Conservation (phyloP, 2,888 invertebrate genomes). For the Cephus sareptanus region DNA sequence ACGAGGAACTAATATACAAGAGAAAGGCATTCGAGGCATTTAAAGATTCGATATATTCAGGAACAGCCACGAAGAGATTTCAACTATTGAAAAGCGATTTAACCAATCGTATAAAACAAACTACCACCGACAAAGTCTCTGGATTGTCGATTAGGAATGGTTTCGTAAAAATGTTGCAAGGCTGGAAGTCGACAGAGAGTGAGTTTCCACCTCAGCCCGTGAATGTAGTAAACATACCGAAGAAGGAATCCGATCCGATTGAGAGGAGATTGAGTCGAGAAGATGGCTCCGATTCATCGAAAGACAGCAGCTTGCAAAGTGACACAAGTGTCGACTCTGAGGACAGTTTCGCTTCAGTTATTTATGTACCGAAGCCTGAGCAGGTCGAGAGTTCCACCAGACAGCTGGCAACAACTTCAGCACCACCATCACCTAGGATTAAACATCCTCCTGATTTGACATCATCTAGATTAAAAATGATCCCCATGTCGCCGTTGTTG, state of each 20-base stretch:
- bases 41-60: conserved; percentile 79
- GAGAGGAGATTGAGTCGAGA: conserved; percentile 85
- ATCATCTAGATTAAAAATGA: conserved; percentile 75
- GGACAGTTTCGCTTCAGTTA: conserved; percentile 93
- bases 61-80: conserved; percentile 77
- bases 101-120: conserved; percentile 85
- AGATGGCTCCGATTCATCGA: conserved; percentile 89
- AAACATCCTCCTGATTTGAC: conserved; percentile 77
- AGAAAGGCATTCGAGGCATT: conserved; percentile 77
- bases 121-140: conserved; percentile 85
- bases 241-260: conserved; percentile 60
- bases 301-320: conserved; percentile 90
- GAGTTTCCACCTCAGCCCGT: conserved; percentile 28
- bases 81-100: conserved; percentile 83
- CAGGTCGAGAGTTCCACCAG: conserved; percentile 72
- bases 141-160: conserved; percentile 76
- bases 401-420: conserved; percentile 74
- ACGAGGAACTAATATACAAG: conserved; percentile 85
- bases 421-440: conserved; percentile 81
- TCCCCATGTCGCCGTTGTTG: conserved; percentile 68
- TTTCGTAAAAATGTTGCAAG: conserved; percentile 86
- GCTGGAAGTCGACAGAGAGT: conserved; percentile 64
- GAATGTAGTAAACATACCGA: conserved; percentile 21
- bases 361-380: conserved; percentile 84
- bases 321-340: conserved; percentile 95